Conservation (phyloP, 2,113 vertebrate genomes). For the Aramus guarauna region DNA sequence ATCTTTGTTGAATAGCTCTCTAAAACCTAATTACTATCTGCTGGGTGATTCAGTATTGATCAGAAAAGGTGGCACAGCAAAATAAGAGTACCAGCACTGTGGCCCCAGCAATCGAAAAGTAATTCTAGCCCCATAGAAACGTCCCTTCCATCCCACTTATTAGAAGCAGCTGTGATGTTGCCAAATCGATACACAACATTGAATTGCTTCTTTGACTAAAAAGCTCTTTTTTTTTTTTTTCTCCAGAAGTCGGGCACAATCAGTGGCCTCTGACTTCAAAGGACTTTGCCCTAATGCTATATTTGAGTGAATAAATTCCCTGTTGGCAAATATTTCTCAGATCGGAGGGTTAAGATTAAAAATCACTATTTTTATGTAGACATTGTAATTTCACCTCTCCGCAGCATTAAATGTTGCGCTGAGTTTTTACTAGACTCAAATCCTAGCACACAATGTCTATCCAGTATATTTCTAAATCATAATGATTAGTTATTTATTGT, state of each 20-base stretch:
- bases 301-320: conserved; percentile 76
- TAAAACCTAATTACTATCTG: conserved; percentile 92
- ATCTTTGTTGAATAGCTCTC: conserved; percentile 85
- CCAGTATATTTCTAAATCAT: neutral
- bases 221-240: conserved; percentile 71
- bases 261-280: conserved; percentile 87
- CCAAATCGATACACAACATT: conserved; percentile 88
- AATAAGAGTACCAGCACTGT: conserved; percentile 87
- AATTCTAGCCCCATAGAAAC: conserved; percentile 89
- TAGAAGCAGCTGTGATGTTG: conserved; percentile 93
- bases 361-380: conserved; percentile 53
- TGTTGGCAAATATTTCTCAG: conserved; percentile 69
- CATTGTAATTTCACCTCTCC: neutral
- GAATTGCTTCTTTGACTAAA: conserved; percentile 92
- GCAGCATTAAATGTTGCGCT: neutral
- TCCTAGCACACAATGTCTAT: neutral
- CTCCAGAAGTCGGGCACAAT: conserved; percentile 84
- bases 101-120: conserved; percentile 91
- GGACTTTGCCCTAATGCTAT: conserved; percentile 77
- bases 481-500: neutral
- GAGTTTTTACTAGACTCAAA: neutral
- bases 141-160: conserved; percentile 86
- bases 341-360: conserved; percentile 33
- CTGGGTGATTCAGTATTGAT: conserved; percentile 92
- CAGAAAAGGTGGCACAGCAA: conserved; percentile 87